phyloP scores from a whole-genome alignment of 2,113 vertebrate genomes.

The Oncorhynchus kisutch region DNA sequence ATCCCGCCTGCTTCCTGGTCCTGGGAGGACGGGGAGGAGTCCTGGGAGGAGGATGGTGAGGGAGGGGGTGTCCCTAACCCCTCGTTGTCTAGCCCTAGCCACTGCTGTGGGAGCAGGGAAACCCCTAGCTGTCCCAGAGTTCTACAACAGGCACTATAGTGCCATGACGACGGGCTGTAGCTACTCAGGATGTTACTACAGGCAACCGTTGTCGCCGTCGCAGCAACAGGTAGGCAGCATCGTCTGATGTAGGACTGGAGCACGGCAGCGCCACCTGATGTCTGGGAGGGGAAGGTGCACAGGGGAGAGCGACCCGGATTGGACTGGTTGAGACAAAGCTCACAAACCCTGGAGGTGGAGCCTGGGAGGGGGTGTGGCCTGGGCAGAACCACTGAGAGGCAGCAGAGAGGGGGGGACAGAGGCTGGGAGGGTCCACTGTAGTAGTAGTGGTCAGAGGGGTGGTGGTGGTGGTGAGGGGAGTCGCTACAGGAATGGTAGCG shows the following conservation, averaged over 20 bases:
- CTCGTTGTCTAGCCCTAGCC: constrained; percentile 8
- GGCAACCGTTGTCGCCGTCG: constrained; percentile 37
- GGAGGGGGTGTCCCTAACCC: neutral
- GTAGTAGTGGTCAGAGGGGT: constrained; percentile 17
- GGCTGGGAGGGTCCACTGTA: constrained; percentile 1
- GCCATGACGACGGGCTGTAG: constrained; percentile 81
- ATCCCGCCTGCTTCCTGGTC: constrained; percentile 57
- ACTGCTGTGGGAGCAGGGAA: constrained; percentile 32
- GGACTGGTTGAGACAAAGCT: constrained; percentile 79
- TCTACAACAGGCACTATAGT: constrained; percentile 90
- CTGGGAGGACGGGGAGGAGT: constrained; percentile 41
- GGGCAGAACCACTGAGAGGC: constrained; percentile 80
- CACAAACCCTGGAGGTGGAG: constrained; percentile 77
- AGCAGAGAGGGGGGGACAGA: constrained; percentile 69
- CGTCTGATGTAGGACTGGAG: constrained; percentile 80
- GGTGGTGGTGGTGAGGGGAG: neutral
- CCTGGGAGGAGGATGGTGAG: constrained; percentile 13
- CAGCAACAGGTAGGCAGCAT: constrained; percentile 65
- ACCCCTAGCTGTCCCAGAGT: constrained; percentile 49
- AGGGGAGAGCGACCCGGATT: constrained; percentile 51
- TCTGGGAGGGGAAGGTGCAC: constrained; percentile 63
- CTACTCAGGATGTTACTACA: constrained; percentile 82
- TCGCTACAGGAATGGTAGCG: constrained; percentile 84
- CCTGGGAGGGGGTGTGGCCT: constrained; percentile 61
- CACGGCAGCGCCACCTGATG: constrained; percentile 70